phyloP scores from a whole-genome alignment of 2,797 vertebrate species.

The Sparus aurata region DNA sequence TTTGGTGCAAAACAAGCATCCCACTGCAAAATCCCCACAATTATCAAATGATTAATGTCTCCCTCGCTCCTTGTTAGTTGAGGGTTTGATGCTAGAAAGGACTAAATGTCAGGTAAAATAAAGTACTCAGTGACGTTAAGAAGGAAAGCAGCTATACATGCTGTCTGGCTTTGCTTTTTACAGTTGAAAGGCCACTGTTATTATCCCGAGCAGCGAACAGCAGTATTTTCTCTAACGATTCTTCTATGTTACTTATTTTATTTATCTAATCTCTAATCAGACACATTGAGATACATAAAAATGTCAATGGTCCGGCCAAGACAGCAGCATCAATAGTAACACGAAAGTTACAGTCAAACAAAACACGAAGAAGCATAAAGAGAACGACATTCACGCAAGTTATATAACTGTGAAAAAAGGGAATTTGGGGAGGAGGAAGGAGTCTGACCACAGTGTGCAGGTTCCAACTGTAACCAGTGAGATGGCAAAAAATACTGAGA shows the following conservation, averaged over 20 bases:
- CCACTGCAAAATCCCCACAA: no score
- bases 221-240: not conserved
- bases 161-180: not conserved
- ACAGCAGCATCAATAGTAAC: not conserved
- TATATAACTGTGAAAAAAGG: not conserved
- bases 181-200: no score
- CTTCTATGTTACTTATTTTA: not conserved
- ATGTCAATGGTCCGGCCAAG: not conserved
- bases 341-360: not conserved
- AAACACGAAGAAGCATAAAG: no score
- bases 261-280: not conserved
- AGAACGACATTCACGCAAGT: not conserved
- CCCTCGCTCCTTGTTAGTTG: no score
- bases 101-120: no score
- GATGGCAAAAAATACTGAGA: not conserved
- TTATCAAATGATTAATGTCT: no score
- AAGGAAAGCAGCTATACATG: not conserved
- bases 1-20: no score
- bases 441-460: not conserved
- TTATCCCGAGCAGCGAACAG: no score
- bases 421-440: not conserved
- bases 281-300: not conserved
- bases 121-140: not conserved
- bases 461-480: conserved; percentile 2
- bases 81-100: no score